Percentiles rank a stretch among this genome's conserved stretches.
These are phyloP conservation scores for Lepus townsendii DNA, from an alignment of 2,797 vertebrate species.

Conservation along the genomic window DNA sequence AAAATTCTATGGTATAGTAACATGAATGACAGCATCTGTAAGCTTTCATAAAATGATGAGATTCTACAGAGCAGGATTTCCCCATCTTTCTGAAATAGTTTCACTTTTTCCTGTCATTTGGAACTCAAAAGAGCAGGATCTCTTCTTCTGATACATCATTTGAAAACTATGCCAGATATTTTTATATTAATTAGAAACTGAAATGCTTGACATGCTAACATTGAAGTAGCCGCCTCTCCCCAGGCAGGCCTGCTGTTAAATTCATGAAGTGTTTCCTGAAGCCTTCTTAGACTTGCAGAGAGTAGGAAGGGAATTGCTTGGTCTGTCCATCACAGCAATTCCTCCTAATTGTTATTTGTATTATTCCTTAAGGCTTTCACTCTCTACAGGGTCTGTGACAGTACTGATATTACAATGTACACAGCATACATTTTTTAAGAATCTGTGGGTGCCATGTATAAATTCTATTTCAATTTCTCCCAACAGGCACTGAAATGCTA, in stretches of 20 bases:
- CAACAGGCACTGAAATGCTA: background rate
- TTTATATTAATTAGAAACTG: conserved; percentile 81
- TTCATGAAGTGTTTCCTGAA: conserved; percentile 80
- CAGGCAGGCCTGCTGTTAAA: conserved; percentile 67
- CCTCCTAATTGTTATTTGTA: conserved; percentile 73
- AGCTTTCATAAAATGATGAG: conserved; percentile 56
- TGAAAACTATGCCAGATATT: conserved; percentile 67
- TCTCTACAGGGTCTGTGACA: conserved; percentile 68
- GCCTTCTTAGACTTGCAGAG: conserved; percentile 71
- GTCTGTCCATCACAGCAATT: conserved; percentile 75
- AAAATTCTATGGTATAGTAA: conserved; percentile 76
- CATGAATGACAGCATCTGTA: conserved; percentile 75
- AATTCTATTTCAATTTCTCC: conserved; percentile 49
- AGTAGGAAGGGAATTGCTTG: conserved; percentile 66
- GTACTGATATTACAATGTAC: conserved; percentile 60
- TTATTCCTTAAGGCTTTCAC: conserved; percentile 76
- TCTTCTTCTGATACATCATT: background rate
- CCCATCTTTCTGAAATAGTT: conserved; percentile 53
- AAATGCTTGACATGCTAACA: conserved; percentile 76
- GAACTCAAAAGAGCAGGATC: background rate
- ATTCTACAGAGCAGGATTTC: background rate
- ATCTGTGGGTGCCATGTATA: conserved; percentile 25
- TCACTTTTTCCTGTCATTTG: conserved; percentile 58
- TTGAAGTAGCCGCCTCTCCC: conserved; percentile 42
- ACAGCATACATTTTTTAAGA: conserved; percentile 72